phyloP scores from a whole-genome alignment of 2,797 vertebrate species.

The Buphagus erythrorhynchus region DNA sequence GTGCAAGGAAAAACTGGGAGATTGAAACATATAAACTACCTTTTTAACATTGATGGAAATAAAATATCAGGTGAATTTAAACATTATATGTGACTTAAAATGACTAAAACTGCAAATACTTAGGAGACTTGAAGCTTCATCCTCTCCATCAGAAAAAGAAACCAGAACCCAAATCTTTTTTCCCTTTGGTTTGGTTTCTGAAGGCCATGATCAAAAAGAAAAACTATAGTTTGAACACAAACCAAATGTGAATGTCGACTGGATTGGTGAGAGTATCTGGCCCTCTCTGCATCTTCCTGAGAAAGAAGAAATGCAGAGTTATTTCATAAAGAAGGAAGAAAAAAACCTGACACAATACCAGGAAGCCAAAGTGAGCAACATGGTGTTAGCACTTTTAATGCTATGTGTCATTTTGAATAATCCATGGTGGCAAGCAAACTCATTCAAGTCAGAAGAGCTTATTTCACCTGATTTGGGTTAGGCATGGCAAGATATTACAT shows the following conservation, averaged over 20 bases:
- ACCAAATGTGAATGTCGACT: slow-evolving; percentile 86
- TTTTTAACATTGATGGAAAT: not conserved
- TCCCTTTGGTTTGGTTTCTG: not conserved
- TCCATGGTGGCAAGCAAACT: not conserved
- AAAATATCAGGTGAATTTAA: not conserved
- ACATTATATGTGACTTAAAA: not conserved
- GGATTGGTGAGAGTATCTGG: slow-evolving; percentile 84
- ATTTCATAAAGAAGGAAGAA: not conserved
- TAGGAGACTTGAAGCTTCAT: slow-evolving; percentile 78
- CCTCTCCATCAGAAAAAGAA: not conserved
- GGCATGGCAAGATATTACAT: not conserved
- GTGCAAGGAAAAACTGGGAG: not conserved
- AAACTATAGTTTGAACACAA: slow-evolving; percentile 78
- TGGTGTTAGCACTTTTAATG: not conserved
- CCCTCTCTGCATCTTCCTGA: slow-evolving; percentile 94
- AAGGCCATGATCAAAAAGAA: not conserved
- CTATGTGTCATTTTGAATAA: not conserved
- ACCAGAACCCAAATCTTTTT: not conserved
- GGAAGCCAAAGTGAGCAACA: not conserved
- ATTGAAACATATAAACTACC: not conserved
- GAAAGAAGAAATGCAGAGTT: slow-evolving; percentile 75
- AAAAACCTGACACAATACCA: not conserved
- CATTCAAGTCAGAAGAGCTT: not conserved
- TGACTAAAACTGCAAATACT: slow-evolving; percentile 81
- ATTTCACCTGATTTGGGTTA: not conserved